Base-by-base conservation (phyloP, 2,797 vertebrate genomes). In the Myoxocephalus aenaeus region DNA sequence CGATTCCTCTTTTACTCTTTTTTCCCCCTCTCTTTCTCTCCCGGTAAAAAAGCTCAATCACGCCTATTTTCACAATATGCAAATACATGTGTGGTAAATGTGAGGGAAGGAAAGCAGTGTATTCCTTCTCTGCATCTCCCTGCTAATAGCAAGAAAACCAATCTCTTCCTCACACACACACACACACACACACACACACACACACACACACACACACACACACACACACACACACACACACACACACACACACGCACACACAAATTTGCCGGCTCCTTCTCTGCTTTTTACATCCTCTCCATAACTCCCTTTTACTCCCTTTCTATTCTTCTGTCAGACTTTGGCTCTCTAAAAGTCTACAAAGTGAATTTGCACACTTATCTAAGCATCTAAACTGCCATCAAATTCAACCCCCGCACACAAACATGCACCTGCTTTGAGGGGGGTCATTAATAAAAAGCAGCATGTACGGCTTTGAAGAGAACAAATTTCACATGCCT, bases 371-470 rank as follows among this genome's bases (percentile, higher is more conserved):
- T 32, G 18, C 77, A 46, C 46, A 63, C 34, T 38, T 54, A 69
- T 80, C 65, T 51, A 42, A 53, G 73, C 75, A 67, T 86, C 76
- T 84, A 85, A 85, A 80, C 71, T 75, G 71, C 75, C 80, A 87
- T 88, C 81, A 40, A 14, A 57, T 51, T 80, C 79, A 59, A 50
- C 15, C 53, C 58, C 38, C 3, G 32, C 32, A 32, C 32, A 32
- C 17, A 66, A 50, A 32, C 62, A 63, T 22, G 65, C 46, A 27
- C 17, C 32, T 32, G 32, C 32, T 32, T 4, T 32, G 32, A 32
- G 5, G 32, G 5, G 3, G 32, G 32, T 2, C 4, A 5, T 3
- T 32, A 32, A 32, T 5, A 32, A 32, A 32, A 32, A 32, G 32
- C 32, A 32, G 32, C 32, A 32, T 4, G 3, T 32, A 32, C 32